Evolutionary conservation across 23 tunicate genomes (phyloP).

Genomic region (Styela plicata): DNA sequence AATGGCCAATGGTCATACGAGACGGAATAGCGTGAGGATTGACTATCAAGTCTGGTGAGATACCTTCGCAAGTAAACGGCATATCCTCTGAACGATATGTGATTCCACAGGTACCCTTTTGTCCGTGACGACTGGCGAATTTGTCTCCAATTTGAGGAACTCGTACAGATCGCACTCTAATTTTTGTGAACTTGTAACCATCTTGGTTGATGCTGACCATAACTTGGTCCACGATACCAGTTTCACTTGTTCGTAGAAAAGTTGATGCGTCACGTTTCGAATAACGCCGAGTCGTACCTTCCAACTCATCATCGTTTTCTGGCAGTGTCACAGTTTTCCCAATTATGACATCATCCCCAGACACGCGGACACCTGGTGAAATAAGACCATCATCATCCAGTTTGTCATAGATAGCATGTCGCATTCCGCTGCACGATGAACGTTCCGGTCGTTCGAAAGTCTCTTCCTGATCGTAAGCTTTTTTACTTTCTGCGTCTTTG

Average conservation of each 20-base stretch:
- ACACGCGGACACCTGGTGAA: slow-evolving; percentile 96
- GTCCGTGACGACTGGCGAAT: slow-evolving; percentile 99
- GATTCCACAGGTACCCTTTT: slow-evolving; percentile 97
- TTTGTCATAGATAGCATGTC: slow-evolving; percentile 98
- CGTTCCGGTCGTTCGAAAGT: slow-evolving; percentile 97
- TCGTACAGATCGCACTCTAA: slow-evolving; percentile 93
- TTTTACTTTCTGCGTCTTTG: slow-evolving; percentile 96
- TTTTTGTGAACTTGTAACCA: slow-evolving; percentile 97
- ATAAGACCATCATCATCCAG: slow-evolving; percentile 98
- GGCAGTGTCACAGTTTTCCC: slow-evolving; percentile 95
- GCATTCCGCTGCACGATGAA: slow-evolving; percentile 83
- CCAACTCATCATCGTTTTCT: slow-evolving; percentile 92
- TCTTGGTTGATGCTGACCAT: slow-evolving; percentile 99
- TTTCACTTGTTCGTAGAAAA: slow-evolving; percentile 89
- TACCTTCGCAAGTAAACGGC: slow-evolving; percentile 98
- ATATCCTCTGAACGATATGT: slow-evolving; percentile 96
- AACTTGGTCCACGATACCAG: slow-evolving; percentile 98
- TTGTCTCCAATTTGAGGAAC: slow-evolving; percentile 98
- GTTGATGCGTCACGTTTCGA: slow-evolving; percentile 92
- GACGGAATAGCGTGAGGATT: slow-evolving; percentile 99
- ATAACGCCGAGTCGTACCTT: slow-evolving; percentile 64
- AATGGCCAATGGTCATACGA: slow-evolving; percentile 99
- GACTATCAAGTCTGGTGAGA: slow-evolving; percentile 96
- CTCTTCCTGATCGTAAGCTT: slow-evolving; percentile 97
- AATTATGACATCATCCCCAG: slow-evolving; percentile 99